Evolutionary conservation across 2,888 invertebrate species (phyloP).

Genomic region (Pyrrhosoma nymphula): DNA sequence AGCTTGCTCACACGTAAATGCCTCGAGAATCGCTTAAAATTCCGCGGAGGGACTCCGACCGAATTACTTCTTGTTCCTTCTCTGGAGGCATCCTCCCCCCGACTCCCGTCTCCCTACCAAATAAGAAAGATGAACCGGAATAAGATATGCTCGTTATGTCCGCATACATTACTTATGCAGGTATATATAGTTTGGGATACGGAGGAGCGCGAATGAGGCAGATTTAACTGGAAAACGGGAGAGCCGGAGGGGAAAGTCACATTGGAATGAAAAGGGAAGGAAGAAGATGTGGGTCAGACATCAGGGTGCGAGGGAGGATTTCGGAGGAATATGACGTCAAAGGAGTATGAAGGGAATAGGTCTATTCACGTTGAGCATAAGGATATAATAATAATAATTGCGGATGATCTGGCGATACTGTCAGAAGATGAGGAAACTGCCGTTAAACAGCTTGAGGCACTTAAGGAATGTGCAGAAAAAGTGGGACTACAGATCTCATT

Average conservation of each 20-base stretch:
- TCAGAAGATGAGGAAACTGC: too few relatives aligned
- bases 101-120: too few relatives aligned
- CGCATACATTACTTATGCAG: neutral
- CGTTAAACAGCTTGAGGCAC: too few relatives aligned
- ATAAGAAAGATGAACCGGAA: neutral
- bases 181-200: neutral
- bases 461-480: too few relatives aligned
- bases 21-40: constrained; percentile 18
- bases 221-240: neutral
- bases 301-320: neutral
- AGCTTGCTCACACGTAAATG: neutral
- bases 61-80: neutral
- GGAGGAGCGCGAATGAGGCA: neutral
- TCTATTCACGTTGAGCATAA: too few relatives aligned
- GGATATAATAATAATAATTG: too few relatives aligned
- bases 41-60: neutral
- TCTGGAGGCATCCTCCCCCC: neutral
- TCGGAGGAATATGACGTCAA: too few relatives aligned
- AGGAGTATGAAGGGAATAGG: too few relatives aligned
- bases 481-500: too few relatives aligned
- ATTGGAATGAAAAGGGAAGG: neutral
- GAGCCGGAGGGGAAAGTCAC: neutral
- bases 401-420: too few relatives aligned
- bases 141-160: neutral
- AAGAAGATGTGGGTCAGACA: neutral